phyloP scores from a whole-genome alignment of 1,140 invertebrate species.

The Aphidius ervi region DNA sequence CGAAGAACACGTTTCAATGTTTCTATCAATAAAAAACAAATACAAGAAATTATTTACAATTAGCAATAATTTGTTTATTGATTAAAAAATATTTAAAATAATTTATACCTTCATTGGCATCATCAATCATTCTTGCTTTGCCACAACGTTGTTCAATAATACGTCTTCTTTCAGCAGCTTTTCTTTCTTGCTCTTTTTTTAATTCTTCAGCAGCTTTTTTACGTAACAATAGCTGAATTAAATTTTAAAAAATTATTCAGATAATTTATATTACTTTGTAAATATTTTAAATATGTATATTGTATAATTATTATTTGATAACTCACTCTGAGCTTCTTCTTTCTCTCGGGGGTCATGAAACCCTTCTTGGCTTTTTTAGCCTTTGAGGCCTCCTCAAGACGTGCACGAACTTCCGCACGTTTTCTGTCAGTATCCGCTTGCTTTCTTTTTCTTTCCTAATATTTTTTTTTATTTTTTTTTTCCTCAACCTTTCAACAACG shows the following conservation, averaged over 20 bases:
- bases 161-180: slow-evolving; percentile 94
- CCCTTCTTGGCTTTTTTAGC: slow-evolving; percentile 95
- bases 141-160: slow-evolving; percentile 95
- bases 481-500: too few relatives aligned
- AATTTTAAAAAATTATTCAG: neutral
- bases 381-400: slow-evolving; percentile 91
- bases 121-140: slow-evolving; percentile 83
- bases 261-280: neutral
- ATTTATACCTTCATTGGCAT: slow-evolving; percentile 82
- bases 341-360: slow-evolving; percentile 98
- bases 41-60: slow-evolving; percentile 17
- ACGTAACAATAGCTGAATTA: slow-evolving; percentile 84
- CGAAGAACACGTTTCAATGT: slow-evolving; percentile 76
- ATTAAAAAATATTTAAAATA: neutral
- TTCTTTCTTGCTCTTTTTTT: slow-evolving; percentile 98
- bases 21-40: slow-evolving; percentile 38
- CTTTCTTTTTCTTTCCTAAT: slow-evolving; percentile 88
- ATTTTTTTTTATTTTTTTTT: too few relatives aligned
- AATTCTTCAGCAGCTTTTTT: slow-evolving; percentile 99
- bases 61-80: slow-evolving; percentile 1
- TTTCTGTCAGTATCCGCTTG: slow-evolving; percentile 91
- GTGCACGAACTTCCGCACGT: slow-evolving; percentile 90
- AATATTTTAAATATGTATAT: too few relatives aligned
- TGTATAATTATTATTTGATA: neutral
- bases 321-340: slow-evolving; percentile 95